Evolutionary conservation across 1,140 invertebrate genomes (phyloP), one percentile per base, ranked within the genome.

Genomic region (Drosophila murphyi): DNA sequence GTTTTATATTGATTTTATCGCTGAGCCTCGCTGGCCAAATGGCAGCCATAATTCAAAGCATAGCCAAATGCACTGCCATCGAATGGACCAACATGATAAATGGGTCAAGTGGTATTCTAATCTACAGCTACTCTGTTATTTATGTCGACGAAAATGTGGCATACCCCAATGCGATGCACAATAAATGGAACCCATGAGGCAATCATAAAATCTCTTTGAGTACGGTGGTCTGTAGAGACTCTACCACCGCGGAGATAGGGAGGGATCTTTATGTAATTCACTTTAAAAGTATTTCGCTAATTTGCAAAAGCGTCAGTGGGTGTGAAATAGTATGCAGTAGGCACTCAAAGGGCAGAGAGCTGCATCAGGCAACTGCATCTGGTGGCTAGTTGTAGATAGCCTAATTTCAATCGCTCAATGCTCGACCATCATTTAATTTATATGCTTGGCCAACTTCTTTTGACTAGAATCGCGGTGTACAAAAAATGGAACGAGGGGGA

Each of bases 391-490:
- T 34, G 8, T 48, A 47, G 63, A 76, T 74, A 59, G 65, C 75
- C 78, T 86, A 86, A 86, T 86, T 86, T 86, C 75, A 81, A 81
- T 86, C 78, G 71, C 65, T 71, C 77, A 78, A 76, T 59, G 65
- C 65, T 81, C 60, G 63, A 61, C 64, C 82, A 76, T 82, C 82
- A 87, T 87, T 87, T 87, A 87, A 87, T 82, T 87, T 87, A 87
- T 87, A 76, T 87, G 82, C 82, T 76, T 87, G 82, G 68, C 68
- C 72, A 78, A 87, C 68, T 76, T 72, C 78, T 79, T 87, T 87
- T 73, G 72, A 79, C 82, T 60, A 56, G 72, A 55, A 78, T 68
- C 57, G 77, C 45, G 52, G 47, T 50, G 52, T 76, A 73, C 60
- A 72, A 71, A 63, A 65, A 50, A 41, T 59, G 59, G 59, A 61